Conservation (phyloP, 2,797 vertebrate genomes). For the Acrossocheilus wenchowensis region DNA sequence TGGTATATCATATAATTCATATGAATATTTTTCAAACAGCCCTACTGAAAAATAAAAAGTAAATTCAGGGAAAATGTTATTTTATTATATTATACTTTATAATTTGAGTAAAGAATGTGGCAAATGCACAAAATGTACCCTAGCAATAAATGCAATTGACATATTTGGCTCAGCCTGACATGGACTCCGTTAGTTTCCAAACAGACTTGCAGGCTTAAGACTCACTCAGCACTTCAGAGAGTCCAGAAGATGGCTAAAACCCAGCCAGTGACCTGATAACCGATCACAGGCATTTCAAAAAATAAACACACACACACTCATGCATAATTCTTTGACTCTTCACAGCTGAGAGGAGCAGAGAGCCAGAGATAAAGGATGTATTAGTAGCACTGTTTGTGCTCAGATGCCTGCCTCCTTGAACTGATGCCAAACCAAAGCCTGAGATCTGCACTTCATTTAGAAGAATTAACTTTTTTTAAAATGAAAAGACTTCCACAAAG, state of each 20-base stretch:
- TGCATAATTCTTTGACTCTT: not conserved
- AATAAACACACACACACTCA: not conserved
- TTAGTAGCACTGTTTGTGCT: slow-evolving; percentile 13
- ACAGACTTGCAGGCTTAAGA: not conserved
- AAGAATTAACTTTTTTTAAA: not conserved
- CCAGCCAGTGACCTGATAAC: slow-evolving; percentile 67
- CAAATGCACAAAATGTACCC: not conserved
- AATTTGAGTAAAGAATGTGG: not conserved
- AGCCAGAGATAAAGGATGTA: slow-evolving; percentile 17
- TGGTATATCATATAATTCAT: not conserved
- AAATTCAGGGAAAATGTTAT: too few relatives aligned
- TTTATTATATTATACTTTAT: too few relatives aligned
- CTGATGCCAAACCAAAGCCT: slow-evolving; percentile 5
- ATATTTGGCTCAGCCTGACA: not conserved
- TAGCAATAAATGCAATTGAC: not conserved
- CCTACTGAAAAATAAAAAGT: too few relatives aligned
- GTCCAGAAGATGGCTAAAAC: slow-evolving; percentile 70
- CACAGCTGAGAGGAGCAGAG: slow-evolving; percentile 38
- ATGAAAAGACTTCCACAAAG: not conserved
- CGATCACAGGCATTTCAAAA: slow-evolving; percentile 53
- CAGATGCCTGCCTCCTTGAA: slow-evolving; percentile 5
- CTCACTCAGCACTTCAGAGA: slow-evolving; percentile 47
- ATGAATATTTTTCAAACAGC: not conserved
- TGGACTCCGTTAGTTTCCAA: not conserved
- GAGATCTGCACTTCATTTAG: not conserved